Base-by-base conservation (phyloP, 2,888 invertebrate genomes). In the Lasioglossum marginatum region DNA sequence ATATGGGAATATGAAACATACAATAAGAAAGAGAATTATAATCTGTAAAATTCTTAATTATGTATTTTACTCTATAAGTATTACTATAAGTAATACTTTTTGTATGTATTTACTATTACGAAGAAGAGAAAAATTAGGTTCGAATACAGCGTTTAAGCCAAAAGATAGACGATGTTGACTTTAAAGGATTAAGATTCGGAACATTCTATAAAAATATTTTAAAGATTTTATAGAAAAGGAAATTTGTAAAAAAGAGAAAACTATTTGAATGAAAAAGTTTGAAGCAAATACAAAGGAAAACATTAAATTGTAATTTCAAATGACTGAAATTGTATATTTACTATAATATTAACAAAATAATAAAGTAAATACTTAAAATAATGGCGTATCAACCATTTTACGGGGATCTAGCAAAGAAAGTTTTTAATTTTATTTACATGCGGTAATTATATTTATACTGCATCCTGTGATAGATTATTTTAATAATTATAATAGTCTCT, bases 371-470 rank as follows among this genome's bases (percentile, higher is more conserved):
- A 63, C 19, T 72, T 27, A 45, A 27, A 48, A 57, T 16, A 45
- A 68, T 63, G 57, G 52, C 5, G 27, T 43, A 31, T 27, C 3
- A 57, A 12, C 16, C 37, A 63, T 43, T 63, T 78, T 60, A 43
- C 23, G 14, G 48, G 34, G 34, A 45, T 75, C 6, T 72, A 66
- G 4, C 45, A 45, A 68, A 31, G 34, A 57, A 34, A 14, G 71
- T n/a, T 57, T 68, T 43, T 63, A 72, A 23, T 72, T 40, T 57
- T 63, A 31, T 63, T 8, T 66, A 66, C 43, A 60, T 74, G 40
- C 16, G 68, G 57, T 83, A 75, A 27, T 71, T 63, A 37, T 76
- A 83, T 71, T 75, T 66, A 71, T 68, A 72, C 34, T 72, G 23
- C 16, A 72, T 31, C 34, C 23, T 40, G n/a, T 77, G 76, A 45